A percentile compares a stretch with the other conserved stretches of the same genome.
Conservation (phyloP, 2,888 invertebrate species). For the Halictus quadricinctus region DNA sequence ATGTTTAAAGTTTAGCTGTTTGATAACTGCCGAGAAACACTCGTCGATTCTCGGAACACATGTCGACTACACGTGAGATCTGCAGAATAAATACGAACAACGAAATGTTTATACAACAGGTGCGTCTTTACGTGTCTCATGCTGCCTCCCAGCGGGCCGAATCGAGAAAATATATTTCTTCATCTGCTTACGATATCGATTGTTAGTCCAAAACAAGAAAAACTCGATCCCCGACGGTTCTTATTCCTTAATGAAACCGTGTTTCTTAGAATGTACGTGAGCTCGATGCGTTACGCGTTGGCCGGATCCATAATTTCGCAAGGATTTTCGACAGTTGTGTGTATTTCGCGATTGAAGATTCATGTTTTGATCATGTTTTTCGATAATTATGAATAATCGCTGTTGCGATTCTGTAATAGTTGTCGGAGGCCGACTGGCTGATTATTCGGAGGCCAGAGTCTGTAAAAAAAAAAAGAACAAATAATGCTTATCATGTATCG, state of each 20-base stretch:
- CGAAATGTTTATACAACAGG: neutral
- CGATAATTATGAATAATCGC: slow-evolving; percentile 29
- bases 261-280: slow-evolving; percentile 30
- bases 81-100: neutral
- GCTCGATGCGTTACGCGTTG: neutral
- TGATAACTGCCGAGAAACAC: neutral
- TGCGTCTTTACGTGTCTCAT: neutral
- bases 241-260: slow-evolving; percentile 1
- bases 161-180: neutral
- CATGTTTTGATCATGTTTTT: slow-evolving; percentile 13
- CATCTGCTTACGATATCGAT: neutral
- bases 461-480: neutral
- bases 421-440: neutral
- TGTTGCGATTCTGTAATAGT: slow-evolving; percentile 5
- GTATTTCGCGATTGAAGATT: slow-evolving; percentile 14
- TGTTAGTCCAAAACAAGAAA: neutral
- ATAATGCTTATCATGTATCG: neutral
- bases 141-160: neutral
- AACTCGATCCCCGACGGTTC: neutral
- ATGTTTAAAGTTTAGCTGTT: neutral
- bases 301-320: slow-evolving; percentile 5
- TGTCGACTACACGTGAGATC: neutral
- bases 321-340: neutral
- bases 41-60: neutral
- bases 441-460: neutral